Percentiles rank a stretch among this genome's conserved stretches.
These are phyloP conservation scores for Monarcha castaneiventris DNA, from an alignment of 2,113 vertebrate species.

Conservation along the genomic window DNA sequence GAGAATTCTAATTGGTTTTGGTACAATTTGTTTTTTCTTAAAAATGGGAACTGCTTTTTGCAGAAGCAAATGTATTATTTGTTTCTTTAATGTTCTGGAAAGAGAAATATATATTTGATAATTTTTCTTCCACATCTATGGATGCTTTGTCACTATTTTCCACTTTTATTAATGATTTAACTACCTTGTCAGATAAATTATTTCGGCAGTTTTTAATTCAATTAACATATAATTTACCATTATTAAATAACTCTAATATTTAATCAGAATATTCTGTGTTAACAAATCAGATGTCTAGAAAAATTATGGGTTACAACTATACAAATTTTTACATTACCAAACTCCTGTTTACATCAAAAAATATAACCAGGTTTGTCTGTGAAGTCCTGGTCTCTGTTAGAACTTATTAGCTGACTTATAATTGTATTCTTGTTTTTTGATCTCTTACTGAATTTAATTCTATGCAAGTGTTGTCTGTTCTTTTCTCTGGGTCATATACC, in stretches of 20 bases:
- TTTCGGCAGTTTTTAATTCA: neutral
- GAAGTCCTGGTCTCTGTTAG: neutral
- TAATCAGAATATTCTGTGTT: neutral
- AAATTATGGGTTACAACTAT: neutral
- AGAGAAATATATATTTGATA: neutral
- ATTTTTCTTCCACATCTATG: neutral
- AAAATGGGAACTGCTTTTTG: neutral
- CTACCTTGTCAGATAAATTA: neutral
- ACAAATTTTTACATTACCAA: neutral
- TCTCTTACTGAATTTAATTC: neutral
- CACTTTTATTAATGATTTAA: neutral
- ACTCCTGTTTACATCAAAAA: neutral
- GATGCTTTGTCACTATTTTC: neutral
- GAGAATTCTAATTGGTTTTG: neutral
- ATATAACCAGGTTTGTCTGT: neutral
- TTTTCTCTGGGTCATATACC: neutral
- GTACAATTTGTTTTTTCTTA: neutral
- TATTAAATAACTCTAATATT: neutral
- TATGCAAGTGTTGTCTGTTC: neutral
- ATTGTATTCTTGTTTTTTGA: neutral
- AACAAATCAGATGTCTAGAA: neutral
- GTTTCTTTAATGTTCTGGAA: neutral
- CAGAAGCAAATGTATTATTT: neutral
- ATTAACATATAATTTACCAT: neutral
- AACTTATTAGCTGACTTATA: neutral